Evolutionary conservation across 2,888 invertebrate genomes (phyloP), one percentile per base, ranked within the genome.

Genomic region (Drosophila kanekoi): DNA sequence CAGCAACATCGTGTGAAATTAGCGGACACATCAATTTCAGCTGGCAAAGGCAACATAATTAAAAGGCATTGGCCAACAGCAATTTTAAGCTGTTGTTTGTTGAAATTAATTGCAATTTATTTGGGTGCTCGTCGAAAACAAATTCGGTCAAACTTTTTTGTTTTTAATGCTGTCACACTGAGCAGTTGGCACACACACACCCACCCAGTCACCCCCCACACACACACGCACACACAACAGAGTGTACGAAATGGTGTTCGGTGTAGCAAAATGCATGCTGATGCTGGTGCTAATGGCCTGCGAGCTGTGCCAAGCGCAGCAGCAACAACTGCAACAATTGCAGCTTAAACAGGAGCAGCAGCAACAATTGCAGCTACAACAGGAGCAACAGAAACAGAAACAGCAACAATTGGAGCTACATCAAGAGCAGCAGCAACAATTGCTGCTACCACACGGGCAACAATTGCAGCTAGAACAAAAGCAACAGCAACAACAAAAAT

Each of bases 31-130:
- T 75, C 72, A 87, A 87, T 89, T 89, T 56, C 44, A 37, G 69
- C 65, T 67, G 61, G 57, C 66, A 60, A 18, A 35, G 65, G 61
- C 52, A 77, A 81, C 88, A 81, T 89, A 89, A 89, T 76, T 89
- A 89, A 89, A 77, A 69, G 67, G 54, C 72, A 58, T 65, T 67
- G 72, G 38, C 40, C 67, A 64, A 60, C 79, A 63, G 51, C 68
- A 69, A 59, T 64, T 66, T 69, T 56, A 56, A 63, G 62, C 57
- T 61, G 60, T 54, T 78, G 65, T 76, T 58, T 63, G 47, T 44
- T 57, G n/a, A 70, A 71, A 78, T 71, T 83, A 77, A 83, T 89
- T 84, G 86, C 60, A 75, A 75, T 71, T 89, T 73, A 89, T 74
- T 72, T 65, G 44, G 23, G 5, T 20, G 32, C 49, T 41, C 1